phyloP scores from a whole-genome alignment of 2,113 vertebrate species.

The Stigmatopora nigra region DNA sequence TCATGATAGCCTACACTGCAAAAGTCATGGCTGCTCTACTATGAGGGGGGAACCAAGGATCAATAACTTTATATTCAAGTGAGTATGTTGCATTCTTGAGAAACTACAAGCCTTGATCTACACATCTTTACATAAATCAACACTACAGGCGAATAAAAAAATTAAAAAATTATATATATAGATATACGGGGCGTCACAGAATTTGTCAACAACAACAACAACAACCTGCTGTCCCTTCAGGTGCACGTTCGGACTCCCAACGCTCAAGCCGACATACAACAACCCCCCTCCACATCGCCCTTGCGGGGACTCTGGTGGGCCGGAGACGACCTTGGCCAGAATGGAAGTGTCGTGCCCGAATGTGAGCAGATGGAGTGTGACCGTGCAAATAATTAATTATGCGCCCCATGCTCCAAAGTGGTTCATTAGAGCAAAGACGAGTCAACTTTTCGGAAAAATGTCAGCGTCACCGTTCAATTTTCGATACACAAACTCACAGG shows the following conservation, averaged over 20 bases:
- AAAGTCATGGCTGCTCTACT: too few relatives aligned
- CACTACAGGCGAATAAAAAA: background rate
- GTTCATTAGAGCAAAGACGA: too few relatives aligned
- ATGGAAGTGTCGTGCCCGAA: background rate
- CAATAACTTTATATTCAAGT: too few relatives aligned
- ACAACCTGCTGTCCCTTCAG: background rate
- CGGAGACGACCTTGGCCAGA: conserved; percentile 1
- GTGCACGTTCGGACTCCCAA: background rate
- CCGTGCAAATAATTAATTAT: background rate
- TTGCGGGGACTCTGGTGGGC: background rate
- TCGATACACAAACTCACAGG: too few relatives aligned
- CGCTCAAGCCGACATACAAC: background rate
- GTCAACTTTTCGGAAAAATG: too few relatives aligned
- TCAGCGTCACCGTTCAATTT: too few relatives aligned
- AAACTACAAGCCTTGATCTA: background rate
- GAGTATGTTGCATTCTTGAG: background rate
- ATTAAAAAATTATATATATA: too few relatives aligned
- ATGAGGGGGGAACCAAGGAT: too few relatives aligned
- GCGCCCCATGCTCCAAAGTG: too few relatives aligned
- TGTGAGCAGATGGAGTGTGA: conserved; percentile 8
- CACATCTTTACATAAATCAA: background rate
- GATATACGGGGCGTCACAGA: too few relatives aligned
- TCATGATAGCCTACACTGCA: background rate
- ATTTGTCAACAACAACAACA: background rate
- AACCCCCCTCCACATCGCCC: too few relatives aligned